Conservation (phyloP, 2,888 invertebrate genomes). For the Tetragonula carbonaria region DNA sequence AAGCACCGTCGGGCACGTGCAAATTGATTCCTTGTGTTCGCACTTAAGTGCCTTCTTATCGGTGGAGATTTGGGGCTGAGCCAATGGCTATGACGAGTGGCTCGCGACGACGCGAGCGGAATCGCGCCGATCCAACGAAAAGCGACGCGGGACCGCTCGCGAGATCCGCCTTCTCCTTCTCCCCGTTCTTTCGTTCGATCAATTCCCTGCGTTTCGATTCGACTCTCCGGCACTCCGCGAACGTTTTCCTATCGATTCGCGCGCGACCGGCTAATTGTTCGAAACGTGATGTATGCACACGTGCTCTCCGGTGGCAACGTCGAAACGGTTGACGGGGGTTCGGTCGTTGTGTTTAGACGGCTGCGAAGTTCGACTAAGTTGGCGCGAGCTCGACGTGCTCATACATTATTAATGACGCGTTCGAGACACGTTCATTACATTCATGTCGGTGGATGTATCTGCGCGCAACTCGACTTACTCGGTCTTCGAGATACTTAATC, state of each 20-base stretch:
- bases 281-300: not conserved
- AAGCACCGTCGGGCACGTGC: conserved; percentile 61
- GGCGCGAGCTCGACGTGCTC: conserved; percentile 10
- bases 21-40: conserved; percentile 74
- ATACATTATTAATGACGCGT: conserved; percentile 29
- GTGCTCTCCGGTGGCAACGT: not conserved
- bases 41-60: conserved; percentile 73
- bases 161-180: conserved; percentile 16
- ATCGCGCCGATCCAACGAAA: conserved; percentile 42
- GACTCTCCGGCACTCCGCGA: not conserved
- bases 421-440: conserved; percentile 13
- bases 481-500: not conserved
- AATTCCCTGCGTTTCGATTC: not conserved
- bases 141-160: not conserved
- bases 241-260: not conserved
- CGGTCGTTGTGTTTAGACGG: not conserved
- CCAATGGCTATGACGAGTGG: conserved; percentile 69
- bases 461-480: conserved; percentile 15
- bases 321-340: not conserved
- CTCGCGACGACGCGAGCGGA: conserved; percentile 53
- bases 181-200: not conserved
- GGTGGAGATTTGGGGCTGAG: conserved; percentile 66
- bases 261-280: not conserved
- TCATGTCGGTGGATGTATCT: not conserved
- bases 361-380: conserved; percentile 13